Evolutionary conservation across 2,888 invertebrate genomes (phyloP), one percentile per base, ranked within the genome.

Genomic region (Sipha maydis): DNA sequence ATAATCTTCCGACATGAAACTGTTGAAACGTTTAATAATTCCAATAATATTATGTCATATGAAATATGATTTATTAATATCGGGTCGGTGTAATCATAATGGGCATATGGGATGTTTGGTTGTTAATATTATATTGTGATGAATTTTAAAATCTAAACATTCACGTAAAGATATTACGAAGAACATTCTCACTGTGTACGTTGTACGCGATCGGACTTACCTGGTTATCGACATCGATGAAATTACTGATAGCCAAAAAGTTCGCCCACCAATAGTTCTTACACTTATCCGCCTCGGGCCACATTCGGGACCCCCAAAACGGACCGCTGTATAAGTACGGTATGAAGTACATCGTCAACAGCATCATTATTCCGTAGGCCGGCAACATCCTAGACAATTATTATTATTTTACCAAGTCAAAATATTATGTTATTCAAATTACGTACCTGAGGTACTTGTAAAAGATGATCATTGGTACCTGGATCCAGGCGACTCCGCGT

Each of bases 241-340:
- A 71, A 54, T 88, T 88, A n/a, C 38, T 82, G 1, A 80, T 48
- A 5, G 14, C 73, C 31, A 88, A 31, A 7, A 88, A 3, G 54
- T 88, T 78, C 8, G 54, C 9, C 69, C 69, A 69, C 86, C 86
- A 88, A 25, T 31, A 67, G 5, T 79, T 80, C 82, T 82, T 88
- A 38, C 56, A 88, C 21, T 38, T 54, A 7, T 86, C 69, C 21
- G 38, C 76, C 31, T 77, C 71, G 8, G 54, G 71, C 69, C 78
- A 77, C 48, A 69, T 86, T 31, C 11, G 69, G 2, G 34, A 71
- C 34, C 48, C 34, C 86, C 86, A 88, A 17, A 88, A 82, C 14
- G 86, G 86, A 7, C 86, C 86, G 8, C 48, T 38, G 19, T 73
- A 48, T 31, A 82, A 34, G 34, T 82, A 73, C 5, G 86, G 80